Evolutionary conservation across 1,140 invertebrate genomes (phyloP), one percentile per base, ranked within the genome.

Genomic region (Euwallacea similis): DNA sequence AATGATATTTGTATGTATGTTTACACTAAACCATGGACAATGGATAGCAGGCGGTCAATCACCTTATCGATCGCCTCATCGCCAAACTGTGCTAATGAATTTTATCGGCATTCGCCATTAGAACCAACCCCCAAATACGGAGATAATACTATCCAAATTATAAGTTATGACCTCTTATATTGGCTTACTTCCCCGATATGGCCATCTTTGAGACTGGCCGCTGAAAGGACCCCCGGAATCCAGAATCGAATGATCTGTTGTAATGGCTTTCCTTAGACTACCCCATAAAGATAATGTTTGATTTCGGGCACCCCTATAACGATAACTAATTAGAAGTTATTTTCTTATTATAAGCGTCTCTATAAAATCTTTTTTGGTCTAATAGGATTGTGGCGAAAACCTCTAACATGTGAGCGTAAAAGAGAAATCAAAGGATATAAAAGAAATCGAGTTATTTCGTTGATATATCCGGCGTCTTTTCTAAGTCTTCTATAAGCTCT

Each of bases 81-180:
- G 46, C 9, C 46, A 72, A 66, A 72, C 66, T 72, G 73, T 62
- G 73, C 59, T 74, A 74, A 74, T 72, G 70, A 74, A 69, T 60
- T 73, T 76, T 76, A 76, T 76, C 76, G 72, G 72, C 64, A 42
- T 47, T 55, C 47, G 72, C 74, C 74, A 76, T 75, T 76, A 76
- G 54, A 64, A 69, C 68, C 67, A 42, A 74, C 56, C 69, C 64
- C 60, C 66, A 70, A 65, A 68, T 47, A 55, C 44, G 58, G 59
- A 74, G 72, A 74, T 76, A 75, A 76, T 75, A 74, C 67, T 74
- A 62, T 68, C 69, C 74, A 76, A 76, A 76, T 76, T 76, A 76
- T 76, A 76, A 76, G 76, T 76, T 76, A 76, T 73, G 69, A 75
- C 74, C 69, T 74, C 74, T 75, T 73, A 76, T 76, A 75, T 74